Percentiles rank a stretch among this genome's conserved stretches.
Conservation (phyloP, 2,888 invertebrate genomes). For the Tetragonisca angustula region DNA sequence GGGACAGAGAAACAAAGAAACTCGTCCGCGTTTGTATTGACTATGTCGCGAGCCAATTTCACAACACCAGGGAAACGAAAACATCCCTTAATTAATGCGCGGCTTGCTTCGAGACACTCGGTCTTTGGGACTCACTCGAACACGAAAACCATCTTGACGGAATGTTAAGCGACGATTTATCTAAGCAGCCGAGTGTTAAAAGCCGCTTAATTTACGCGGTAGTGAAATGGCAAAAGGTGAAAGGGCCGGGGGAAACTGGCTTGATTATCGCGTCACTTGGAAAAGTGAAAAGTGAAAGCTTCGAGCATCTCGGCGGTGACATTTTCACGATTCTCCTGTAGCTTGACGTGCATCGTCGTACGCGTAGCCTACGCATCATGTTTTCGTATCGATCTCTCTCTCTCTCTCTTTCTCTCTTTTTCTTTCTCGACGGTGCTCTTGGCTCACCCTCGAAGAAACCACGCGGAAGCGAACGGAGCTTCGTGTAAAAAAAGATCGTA, state of each 20-base stretch:
- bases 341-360: not conserved
- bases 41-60: not conserved
- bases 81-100: not conserved
- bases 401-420: too few relatives aligned
- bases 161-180: conserved; percentile 38
- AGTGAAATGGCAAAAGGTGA: conserved; percentile 24
- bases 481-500: not conserved
- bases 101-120: too few relatives aligned
- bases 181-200: conserved; percentile 48
- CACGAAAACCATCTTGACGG: conserved; percentile 4
- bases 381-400: conserved; percentile 18
- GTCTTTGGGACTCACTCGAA: not conserved
- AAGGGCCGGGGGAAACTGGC: conserved; percentile 29
- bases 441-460: conserved; percentile 3
- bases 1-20: not conserved
- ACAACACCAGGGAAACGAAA: not conserved
- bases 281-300: conserved; percentile 47
- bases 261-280: conserved; percentile 19
- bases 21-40: not conserved
- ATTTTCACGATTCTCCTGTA: conserved; percentile 46
- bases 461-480: conserved; percentile 1
- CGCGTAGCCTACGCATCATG: not conserved
- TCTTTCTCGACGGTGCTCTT: not conserved
- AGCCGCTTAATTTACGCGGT: conserved; percentile 51
- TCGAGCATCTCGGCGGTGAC: not conserved